phyloP scores from a whole-genome alignment of 2,797 vertebrate species.

The Columba guinea region DNA sequence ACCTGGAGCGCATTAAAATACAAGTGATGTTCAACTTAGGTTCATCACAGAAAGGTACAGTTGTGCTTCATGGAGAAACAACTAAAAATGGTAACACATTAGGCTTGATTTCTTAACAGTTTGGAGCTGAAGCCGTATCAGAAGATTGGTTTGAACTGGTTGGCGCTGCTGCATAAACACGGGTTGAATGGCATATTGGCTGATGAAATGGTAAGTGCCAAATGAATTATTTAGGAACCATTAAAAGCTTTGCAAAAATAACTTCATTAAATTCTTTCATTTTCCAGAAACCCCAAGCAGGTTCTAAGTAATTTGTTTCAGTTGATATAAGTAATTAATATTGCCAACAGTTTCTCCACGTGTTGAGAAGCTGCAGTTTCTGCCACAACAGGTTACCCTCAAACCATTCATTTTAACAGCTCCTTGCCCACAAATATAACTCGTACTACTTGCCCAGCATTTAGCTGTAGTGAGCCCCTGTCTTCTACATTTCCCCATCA shows the following conservation, averaged over 20 bases:
- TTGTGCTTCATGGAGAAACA: not conserved
- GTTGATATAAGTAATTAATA: not conserved
- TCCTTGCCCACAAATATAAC: not conserved
- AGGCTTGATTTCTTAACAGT: conserved; percentile 73
- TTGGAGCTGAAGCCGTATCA: conserved; percentile 92
- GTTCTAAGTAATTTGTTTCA: not conserved
- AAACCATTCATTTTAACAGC: not conserved
- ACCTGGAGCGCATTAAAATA: not conserved
- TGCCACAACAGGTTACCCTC: not conserved
- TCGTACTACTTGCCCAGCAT: not conserved
- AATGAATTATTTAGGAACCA: rapidly evolving
- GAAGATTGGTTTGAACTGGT: conserved; percentile 96
- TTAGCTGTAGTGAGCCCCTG: not conserved
- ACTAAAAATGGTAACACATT: not conserved
- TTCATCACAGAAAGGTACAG: not conserved
- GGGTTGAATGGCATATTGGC: conserved; percentile 94
- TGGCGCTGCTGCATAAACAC: conserved; percentile 90
- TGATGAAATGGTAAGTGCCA: conserved; percentile 94
- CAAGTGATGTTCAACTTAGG: not conserved
- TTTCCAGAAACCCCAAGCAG: not conserved
- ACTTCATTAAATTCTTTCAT: not conserved
- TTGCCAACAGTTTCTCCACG: not conserved
- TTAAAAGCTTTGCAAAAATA: not conserved
- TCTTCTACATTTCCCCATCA: not conserved
- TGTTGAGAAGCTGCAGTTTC: not conserved